A percentile compares a stretch with the other conserved stretches of the same genome.
phyloP scores from a whole-genome alignment of 2,113 vertebrate genomes.

The Aegithalos caudatus region DNA sequence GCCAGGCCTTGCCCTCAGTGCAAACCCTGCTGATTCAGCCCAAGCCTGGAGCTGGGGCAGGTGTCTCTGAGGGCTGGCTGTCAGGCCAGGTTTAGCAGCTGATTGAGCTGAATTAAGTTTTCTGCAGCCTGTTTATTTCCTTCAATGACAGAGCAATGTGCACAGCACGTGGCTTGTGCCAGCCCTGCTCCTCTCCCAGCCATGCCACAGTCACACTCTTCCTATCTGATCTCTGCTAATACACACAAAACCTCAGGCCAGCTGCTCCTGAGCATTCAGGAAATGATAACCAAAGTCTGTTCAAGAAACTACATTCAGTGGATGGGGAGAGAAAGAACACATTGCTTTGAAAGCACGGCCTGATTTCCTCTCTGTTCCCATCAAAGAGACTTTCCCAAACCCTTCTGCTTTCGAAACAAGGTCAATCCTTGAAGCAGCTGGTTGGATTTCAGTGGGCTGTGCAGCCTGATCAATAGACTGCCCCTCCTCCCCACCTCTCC shows the following conservation, averaged over 20 bases:
- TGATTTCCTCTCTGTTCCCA: background rate
- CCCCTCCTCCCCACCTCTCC: background rate
- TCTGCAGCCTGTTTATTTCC: conserved; percentile 26
- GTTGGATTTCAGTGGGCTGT: background rate
- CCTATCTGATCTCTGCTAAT: background rate
- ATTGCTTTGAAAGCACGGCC: background rate
- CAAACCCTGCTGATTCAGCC: background rate
- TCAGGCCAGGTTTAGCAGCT: conserved; percentile 14
- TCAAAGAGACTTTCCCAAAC: background rate
- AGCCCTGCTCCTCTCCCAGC: background rate
- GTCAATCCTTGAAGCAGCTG: background rate
- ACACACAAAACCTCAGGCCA: background rate
- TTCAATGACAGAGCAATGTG: background rate
- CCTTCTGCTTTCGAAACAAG: background rate
- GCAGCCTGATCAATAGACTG: background rate
- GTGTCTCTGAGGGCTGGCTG: background rate
- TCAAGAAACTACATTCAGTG: background rate
- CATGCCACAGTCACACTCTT: background rate
- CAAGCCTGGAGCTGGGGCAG: background rate
- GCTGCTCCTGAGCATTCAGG: background rate
- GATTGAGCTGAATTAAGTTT: background rate
- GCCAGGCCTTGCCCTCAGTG: background rate
- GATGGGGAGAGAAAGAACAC: background rate
- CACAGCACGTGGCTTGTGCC: rapidly evolving
- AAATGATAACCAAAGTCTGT: background rate